Conservation (phyloP, 2,888 invertebrate genomes). For the Omphaloscelis lunosa region DNA sequence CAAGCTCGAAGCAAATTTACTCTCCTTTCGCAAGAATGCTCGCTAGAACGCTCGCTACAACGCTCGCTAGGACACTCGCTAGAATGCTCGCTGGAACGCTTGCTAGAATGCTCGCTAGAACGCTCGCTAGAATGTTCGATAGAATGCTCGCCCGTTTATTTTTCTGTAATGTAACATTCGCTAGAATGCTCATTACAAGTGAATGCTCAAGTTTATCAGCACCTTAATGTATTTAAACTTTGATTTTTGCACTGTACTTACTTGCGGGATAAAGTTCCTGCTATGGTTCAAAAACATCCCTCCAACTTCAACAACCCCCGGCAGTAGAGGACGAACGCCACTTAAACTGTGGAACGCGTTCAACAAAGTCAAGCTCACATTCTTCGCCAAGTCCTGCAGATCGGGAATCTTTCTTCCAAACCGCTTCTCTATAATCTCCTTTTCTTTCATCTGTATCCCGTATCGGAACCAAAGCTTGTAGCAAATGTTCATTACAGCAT, state of each 20-base stretch:
- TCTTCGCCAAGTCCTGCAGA: slow-evolving; percentile 86
- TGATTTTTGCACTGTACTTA: slow-evolving; percentile 66
- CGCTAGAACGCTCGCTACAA: too few species aligned
- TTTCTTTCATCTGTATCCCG: slow-evolving; percentile 78
- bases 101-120: too few species aligned
- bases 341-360: slow-evolving; percentile 92
- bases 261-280: slow-evolving; percentile 83
- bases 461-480: slow-evolving; percentile 81
- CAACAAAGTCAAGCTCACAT: slow-evolving; percentile 88
- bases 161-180: too few species aligned
- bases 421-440: slow-evolving; percentile 81
- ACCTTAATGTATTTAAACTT: too few species aligned
- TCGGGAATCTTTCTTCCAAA: slow-evolving; percentile 88
- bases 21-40: too few species aligned
- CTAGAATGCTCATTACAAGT: too few species aligned
- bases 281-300: slow-evolving; percentile 89
- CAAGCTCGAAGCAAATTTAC: too few species aligned
- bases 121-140: too few species aligned
- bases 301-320: slow-evolving; percentile 91
- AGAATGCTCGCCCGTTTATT: too few species aligned
- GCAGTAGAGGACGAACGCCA: slow-evolving; percentile 89
- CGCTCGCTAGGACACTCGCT: too few species aligned
- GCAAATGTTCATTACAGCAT: slow-evolving; percentile 76
- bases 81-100: too few species aligned
- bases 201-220: too few species aligned